Conservation (phyloP, 2,888 invertebrate genomes). For the Xanthia togata region DNA sequence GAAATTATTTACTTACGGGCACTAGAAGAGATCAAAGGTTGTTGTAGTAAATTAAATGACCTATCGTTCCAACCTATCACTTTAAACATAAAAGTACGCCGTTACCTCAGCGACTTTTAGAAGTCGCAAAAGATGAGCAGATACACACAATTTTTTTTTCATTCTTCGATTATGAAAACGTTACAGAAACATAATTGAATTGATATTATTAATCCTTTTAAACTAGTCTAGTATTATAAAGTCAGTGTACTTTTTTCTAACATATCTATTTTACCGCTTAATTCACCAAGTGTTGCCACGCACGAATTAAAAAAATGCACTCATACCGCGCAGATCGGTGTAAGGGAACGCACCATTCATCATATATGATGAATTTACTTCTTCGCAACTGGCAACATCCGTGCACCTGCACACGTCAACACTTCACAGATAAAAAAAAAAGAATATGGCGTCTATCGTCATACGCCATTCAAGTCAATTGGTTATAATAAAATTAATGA, state of each 20-base stretch:
- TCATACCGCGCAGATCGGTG: slow-evolving; percentile 58
- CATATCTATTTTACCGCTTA: slow-evolving; percentile 53
- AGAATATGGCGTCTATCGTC: slow-evolving; percentile 70
- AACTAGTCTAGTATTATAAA: slow-evolving; percentile 30
- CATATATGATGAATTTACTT: slow-evolving; percentile 81
- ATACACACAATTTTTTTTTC: neutral
- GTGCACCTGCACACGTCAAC: slow-evolving; percentile 79
- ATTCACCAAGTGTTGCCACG: slow-evolving; percentile 58
- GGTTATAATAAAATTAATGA: slow-evolving; percentile 84
- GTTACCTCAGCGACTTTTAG: slow-evolving; percentile 6
- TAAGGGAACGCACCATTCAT: slow-evolving; percentile 74
- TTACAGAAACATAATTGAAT: slow-evolving; percentile 6
- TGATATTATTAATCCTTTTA: slow-evolving; percentile 16
- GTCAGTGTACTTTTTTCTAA: slow-evolving; percentile 39
- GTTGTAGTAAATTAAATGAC: slow-evolving; percentile 19
- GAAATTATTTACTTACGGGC: slow-evolving; percentile 1
- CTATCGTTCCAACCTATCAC: neutral
- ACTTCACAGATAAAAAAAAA: slow-evolving; percentile 69
- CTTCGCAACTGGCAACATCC: slow-evolving; percentile 78
- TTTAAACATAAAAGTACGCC: slow-evolving; percentile 19
- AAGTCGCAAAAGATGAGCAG: slow-evolving; percentile 14
- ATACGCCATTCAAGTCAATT: slow-evolving; percentile 86
- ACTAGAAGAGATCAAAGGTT: slow-evolving; percentile 12
- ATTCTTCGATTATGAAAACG: neutral
- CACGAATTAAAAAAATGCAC: slow-evolving; percentile 63